phyloP scores from a whole-genome alignment of 1,140 invertebrate species.

The Drosophila hydei region DNA sequence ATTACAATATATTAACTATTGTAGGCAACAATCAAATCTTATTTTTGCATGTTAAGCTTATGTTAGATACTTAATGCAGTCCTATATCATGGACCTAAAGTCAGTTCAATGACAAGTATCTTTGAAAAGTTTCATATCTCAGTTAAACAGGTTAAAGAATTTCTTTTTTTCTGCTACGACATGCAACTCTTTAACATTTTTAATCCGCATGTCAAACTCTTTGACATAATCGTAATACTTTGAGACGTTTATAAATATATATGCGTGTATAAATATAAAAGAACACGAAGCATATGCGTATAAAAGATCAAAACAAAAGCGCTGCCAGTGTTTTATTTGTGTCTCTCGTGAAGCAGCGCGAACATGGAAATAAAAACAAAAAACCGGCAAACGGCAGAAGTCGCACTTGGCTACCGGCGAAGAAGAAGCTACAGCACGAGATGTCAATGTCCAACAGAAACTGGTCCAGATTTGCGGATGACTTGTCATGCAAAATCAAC shows the following conservation, averaged over 20 bases:
- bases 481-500: slow-evolving; percentile 34
- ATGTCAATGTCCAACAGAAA: slow-evolving; percentile 50
- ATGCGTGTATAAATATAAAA: background rate
- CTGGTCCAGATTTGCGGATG: slow-evolving; percentile 49
- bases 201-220: slow-evolving; percentile 8
- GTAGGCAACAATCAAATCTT: no score
- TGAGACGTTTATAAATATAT: background rate
- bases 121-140: no score
- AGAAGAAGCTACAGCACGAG: slow-evolving; percentile 5
- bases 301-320: slow-evolving; percentile 44
- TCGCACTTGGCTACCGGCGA: slow-evolving; percentile 6
- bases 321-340: slow-evolving; percentile 29
- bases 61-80: no score
- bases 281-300: slow-evolving; percentile 22
- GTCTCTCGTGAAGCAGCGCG: slow-evolving; percentile 30
- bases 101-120: no score
- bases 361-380: slow-evolving; percentile 59
- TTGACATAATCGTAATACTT: background rate
- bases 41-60: no score
- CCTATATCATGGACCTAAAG: no score
- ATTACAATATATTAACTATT: no score
- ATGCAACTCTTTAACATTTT: background rate
- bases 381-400: slow-evolving; percentile 27
- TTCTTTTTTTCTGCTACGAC: background rate
- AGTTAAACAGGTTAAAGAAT: background rate